Evolutionary conservation across 2,113 vertebrate species (phyloP).

Genomic region (Romanogobio albipinnatus): DNA sequence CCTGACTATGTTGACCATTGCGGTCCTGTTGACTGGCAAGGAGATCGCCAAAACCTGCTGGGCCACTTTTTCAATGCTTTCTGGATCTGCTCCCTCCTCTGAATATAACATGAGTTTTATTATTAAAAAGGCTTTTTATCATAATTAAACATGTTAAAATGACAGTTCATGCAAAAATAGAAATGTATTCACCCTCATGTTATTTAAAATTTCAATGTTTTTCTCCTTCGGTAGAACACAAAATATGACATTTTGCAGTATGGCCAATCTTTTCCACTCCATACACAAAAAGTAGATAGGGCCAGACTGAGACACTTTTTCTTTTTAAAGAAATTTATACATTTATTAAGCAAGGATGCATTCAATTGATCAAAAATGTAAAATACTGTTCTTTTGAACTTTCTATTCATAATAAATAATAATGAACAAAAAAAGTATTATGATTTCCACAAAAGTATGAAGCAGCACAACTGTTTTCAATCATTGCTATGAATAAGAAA

Average conservation of each 20-base stretch:
- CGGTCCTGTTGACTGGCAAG: constrained; percentile 74
- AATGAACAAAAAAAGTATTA: no score
- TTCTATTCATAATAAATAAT: no score
- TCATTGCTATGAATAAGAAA: background rate
- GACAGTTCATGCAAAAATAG: background rate
- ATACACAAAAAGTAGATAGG: no score
- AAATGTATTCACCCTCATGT: background rate
- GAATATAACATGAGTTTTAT: background rate
- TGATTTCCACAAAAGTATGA: no score
- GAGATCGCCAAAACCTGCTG: constrained; percentile 79
- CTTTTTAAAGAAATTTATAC: background rate
- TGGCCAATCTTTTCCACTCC: background rate
- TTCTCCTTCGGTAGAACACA: background rate
- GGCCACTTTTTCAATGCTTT: constrained; percentile 85
- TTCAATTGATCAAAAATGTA: background rate
- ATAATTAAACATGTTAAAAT: background rate
- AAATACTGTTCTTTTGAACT: no score
- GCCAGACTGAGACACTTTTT: no score
- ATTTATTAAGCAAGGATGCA: background rate
- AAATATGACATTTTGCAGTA: background rate
- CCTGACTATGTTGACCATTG: constrained; percentile 68
- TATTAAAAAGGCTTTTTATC: background rate
- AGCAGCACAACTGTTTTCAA: background rate
- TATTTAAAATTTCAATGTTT: background rate
- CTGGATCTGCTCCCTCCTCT: constrained; percentile 87